A percentile compares a stretch with the other conserved stretches of the same genome.
These are phyloP conservation scores for Crotalus helleri DNA, from an alignment of 2,113 vertebrate genomes.

Conservation along the genomic window DNA sequence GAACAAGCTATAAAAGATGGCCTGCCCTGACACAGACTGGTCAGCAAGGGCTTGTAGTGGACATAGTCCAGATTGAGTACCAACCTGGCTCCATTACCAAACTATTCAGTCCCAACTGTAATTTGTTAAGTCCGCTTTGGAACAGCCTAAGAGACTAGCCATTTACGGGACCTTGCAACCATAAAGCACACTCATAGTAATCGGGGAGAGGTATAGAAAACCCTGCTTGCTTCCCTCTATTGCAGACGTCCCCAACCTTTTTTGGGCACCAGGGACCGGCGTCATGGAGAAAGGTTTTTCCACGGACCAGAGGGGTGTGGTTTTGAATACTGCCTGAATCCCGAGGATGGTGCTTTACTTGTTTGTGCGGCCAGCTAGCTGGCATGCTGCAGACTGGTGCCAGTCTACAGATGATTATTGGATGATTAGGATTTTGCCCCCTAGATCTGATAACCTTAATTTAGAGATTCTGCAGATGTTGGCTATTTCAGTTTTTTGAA, in stretches of 20 bases:
- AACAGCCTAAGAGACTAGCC: neutral
- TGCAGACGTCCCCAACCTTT: no score
- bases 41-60: neutral
- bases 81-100: neutral
- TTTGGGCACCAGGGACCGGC: no score
- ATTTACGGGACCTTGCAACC: neutral
- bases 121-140: neutral
- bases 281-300: no score
- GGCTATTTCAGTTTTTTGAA: neutral
- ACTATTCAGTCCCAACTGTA: neutral
- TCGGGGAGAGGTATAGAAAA: neutral
- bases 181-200: neutral
- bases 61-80: neutral
- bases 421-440: neutral
- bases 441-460: neutral
- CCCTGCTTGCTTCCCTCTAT: neutral
- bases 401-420: neutral
- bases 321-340: no score
- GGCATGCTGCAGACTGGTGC: no score
- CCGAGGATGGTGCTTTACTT: no score
- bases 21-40: neutral
- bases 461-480: neutral
- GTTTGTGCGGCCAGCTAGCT: no score
- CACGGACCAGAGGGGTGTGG: no score
- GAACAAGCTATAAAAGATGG: neutral